These are phyloP conservation scores for Napeogenes sylphis DNA, from an alignment of 2,888 invertebrate genomes.

Conservation along the genomic window DNA sequence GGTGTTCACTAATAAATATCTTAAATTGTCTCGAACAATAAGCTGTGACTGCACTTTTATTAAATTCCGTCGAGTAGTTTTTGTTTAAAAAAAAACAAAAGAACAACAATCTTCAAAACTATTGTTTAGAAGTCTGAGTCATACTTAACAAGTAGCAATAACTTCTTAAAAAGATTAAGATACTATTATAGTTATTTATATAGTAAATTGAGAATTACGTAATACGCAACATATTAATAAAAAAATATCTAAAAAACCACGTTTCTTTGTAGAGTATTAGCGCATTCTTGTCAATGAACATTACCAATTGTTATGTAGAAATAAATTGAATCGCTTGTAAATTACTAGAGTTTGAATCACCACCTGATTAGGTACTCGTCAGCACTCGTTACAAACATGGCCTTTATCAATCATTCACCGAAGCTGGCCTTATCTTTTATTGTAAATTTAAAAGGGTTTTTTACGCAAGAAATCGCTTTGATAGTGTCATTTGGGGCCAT, in stretches of 20 bases:
- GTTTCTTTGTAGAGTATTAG: conserved; percentile 10
- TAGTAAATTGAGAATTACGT: no score
- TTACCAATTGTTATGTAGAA: conserved; percentile 19
- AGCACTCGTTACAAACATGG: conserved; percentile 23
- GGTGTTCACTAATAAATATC: no score
- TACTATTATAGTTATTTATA: no score
- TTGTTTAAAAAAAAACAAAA: no score
- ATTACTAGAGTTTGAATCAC: conserved; percentile 27
- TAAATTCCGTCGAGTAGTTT: no score
- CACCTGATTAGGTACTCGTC: conserved; percentile 20
- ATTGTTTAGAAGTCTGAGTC: no score
- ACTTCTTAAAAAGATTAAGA: no score
- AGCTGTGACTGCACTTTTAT: no score
- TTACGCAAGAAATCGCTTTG: not conserved
- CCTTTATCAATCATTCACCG: conserved; percentile 28
- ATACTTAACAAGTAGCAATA: no score
- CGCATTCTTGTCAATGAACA: conserved; percentile 26
- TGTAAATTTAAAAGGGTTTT: not conserved
- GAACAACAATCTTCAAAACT: no score
- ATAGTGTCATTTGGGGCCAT: not conserved
- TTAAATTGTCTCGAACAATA: no score
- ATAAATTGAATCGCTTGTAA: conserved; percentile 19
- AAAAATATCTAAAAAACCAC: conserved; percentile 10
- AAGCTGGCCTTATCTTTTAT: conserved; percentile 8
- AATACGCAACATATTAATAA: no score